phyloP scores from a whole-genome alignment of 2,888 invertebrate genomes.

The Nudaria mundana region DNA sequence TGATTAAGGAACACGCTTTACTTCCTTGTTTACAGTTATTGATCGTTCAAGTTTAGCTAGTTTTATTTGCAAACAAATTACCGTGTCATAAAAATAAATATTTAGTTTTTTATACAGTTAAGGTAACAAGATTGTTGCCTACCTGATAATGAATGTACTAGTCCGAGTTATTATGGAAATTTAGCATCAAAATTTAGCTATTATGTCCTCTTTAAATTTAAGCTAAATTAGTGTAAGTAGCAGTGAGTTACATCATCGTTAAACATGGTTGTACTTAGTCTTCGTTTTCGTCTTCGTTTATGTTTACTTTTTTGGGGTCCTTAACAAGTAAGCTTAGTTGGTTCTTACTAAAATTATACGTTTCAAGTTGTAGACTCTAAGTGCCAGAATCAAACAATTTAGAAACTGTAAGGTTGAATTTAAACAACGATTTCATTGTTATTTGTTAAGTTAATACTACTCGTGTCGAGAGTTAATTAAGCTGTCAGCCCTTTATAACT shows the following conservation, averaged over 20 bases:
- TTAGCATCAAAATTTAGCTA: no score
- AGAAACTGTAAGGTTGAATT: no score
- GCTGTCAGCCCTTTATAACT: constrained; percentile 25
- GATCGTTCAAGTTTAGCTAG: neutral
- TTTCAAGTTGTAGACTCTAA: no score
- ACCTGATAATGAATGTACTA: no score
- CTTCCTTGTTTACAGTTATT: neutral
- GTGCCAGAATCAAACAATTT: no score
- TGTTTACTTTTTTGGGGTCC: neutral
- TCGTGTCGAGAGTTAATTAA: constrained; percentile 24
- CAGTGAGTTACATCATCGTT: no score
- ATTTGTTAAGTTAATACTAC: no score
- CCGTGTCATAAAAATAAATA: constrained; percentile 5
- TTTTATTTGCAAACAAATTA: constrained; percentile 6
- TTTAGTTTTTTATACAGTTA: constrained; percentile 2
- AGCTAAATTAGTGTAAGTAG: no score
- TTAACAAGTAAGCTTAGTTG: neutral
- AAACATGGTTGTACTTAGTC: no score
- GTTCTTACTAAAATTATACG: neutral
- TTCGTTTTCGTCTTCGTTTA: neutral
- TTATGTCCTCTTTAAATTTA: no score
- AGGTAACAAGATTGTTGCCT: neutral
- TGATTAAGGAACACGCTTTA: neutral
- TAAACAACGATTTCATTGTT: no score
- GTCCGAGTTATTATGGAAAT: no score